A percentile compares a stretch with the other conserved stretches of the same genome.
These are phyloP conservation scores for Catocala sponsa DNA, from an alignment of 2,888 invertebrate species.

Conservation along the genomic window DNA sequence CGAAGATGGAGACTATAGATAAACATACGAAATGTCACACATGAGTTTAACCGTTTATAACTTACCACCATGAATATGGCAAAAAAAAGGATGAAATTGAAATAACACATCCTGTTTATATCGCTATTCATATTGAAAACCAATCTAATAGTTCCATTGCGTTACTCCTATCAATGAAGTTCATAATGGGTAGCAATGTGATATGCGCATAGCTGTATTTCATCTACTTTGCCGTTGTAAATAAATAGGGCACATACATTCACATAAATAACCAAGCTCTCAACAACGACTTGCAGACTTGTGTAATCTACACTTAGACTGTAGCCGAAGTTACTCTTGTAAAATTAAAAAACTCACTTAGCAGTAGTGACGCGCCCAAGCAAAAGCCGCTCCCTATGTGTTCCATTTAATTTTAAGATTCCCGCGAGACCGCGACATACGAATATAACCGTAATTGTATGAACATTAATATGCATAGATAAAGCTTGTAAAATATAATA, in stretches of 20 bases:
- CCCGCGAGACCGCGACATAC: slow-evolving; percentile 17
- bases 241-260: not conserved
- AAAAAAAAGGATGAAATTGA: too few relatives aligned
- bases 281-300: not conserved
- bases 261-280: not conserved
- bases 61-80: too few relatives aligned
- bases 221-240: too few relatives aligned
- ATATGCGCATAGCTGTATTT: too few relatives aligned
- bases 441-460: slow-evolving; percentile 1
- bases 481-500: not conserved
- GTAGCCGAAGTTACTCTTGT: slow-evolving; percentile 34
- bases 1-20: too few relatives aligned
- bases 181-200: too few relatives aligned
- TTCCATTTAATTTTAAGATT: slow-evolving; percentile 34
- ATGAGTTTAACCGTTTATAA: too few relatives aligned
- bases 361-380: slow-evolving; percentile 37
- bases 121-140: too few relatives aligned
- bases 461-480: not conserved
- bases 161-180: too few relatives aligned
- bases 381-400: slow-evolving; percentile 35
- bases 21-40: too few relatives aligned
- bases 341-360: slow-evolving; percentile 51
- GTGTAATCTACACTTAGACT: not conserved
- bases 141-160: too few relatives aligned
- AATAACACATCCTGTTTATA: too few relatives aligned